Conservation (phyloP, 2,113 vertebrate species). For the Osmerus mordax region DNA sequence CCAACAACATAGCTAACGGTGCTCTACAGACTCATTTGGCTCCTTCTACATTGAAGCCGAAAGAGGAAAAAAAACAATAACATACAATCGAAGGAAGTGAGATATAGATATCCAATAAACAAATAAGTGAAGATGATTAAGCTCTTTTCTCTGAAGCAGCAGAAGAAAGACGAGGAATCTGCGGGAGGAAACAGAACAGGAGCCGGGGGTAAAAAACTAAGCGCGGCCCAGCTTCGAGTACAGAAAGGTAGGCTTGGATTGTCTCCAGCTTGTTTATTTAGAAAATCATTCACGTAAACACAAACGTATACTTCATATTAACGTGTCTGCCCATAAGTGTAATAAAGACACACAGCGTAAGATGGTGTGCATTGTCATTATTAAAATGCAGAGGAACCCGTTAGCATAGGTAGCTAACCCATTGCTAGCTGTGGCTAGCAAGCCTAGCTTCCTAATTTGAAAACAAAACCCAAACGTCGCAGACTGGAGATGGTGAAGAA, state of each 20-base stretch:
- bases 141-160: constrained; percentile 95
- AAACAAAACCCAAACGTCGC: constrained; percentile 44
- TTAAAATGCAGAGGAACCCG: constrained; percentile 13
- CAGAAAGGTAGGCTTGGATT: constrained; percentile 83
- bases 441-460: constrained; percentile 21
- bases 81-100: constrained; percentile 19
- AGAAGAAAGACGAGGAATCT: constrained; percentile 98
- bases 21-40: constrained; percentile 35
- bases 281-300: not conserved
- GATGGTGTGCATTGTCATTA: not conserved
- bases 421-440: constrained; percentile 10
- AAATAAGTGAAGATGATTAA: constrained; percentile 84
- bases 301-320: not conserved
- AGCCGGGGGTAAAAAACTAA: constrained; percentile 86
- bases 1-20: constrained; percentile 52
- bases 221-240: constrained; percentile 93
- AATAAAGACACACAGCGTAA: not conserved
- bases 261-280: not conserved
- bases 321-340: not conserved
- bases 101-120: constrained; percentile 24
- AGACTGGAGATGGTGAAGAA: not conserved
- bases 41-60: not conserved
- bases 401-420: constrained; percentile 31
- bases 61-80: not conserved
- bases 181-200: constrained; percentile 88